phyloP scores from a whole-genome alignment of 1,140 invertebrate species.

The Lasaia peninsularis region DNA sequence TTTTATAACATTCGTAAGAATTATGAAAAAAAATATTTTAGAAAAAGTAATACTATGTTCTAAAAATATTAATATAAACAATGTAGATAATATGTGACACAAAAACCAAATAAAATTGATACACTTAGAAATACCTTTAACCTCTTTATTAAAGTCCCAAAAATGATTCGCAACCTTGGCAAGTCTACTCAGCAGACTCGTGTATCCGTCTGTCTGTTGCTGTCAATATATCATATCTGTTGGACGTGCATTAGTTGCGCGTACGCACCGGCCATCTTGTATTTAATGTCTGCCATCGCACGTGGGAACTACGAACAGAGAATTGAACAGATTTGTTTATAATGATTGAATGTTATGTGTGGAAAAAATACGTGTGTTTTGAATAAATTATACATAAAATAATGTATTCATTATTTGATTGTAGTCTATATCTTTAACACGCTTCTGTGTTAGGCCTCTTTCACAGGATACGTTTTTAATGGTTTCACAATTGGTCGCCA shows the following conservation, averaged over 20 bases:
- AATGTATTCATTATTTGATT: slow-evolving; percentile 10
- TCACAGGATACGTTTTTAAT: background rate
- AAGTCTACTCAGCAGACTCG: background rate
- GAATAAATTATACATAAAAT: slow-evolving; percentile 16
- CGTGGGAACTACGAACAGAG: slow-evolving; percentile 34
- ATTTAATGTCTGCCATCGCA: slow-evolving; percentile 44
- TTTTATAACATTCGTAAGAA: too few species aligned
- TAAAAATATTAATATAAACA: too few species aligned
- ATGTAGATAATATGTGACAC: too few species aligned
- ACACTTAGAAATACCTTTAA: too few species aligned
- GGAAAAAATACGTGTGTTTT: slow-evolving; percentile 24
- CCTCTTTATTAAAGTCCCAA: background rate
- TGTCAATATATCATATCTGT: slow-evolving; percentile 66
- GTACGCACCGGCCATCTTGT: slow-evolving; percentile 48
- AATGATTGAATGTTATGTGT: slow-evolving; percentile 27
- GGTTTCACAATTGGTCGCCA: too few species aligned
- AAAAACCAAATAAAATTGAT: too few species aligned
- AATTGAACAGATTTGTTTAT: slow-evolving; percentile 27
- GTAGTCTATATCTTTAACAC: background rate
- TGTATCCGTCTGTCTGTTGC: slow-evolving; percentile 36
- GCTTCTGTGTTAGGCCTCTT: background rate
- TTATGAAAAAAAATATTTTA: too few species aligned
- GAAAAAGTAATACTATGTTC: too few species aligned
- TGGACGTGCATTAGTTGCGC: slow-evolving; percentile 56
- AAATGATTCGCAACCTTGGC: background rate